A percentile compares a stretch with the other conserved stretches of the same genome.
Evolutionary conservation across 2,797 vertebrate genomes (phyloP).

Genomic region (Muscicapa comitata): DNA sequence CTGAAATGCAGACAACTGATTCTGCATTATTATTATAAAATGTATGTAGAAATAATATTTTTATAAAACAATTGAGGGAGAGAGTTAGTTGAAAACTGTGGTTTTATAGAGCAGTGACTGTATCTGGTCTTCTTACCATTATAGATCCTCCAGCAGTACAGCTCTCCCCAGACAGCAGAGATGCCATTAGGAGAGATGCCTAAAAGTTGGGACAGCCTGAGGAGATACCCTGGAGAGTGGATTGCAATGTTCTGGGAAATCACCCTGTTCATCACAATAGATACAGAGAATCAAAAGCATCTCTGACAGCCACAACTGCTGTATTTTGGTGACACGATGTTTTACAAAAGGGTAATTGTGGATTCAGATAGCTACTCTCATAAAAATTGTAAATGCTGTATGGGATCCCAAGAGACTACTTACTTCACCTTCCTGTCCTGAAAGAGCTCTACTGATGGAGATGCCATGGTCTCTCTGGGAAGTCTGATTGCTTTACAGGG

Average conservation of each 20-base stretch:
- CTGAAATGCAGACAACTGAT: background rate
- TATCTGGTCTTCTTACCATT: background rate
- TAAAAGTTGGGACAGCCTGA: background rate
- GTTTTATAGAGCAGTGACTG: background rate
- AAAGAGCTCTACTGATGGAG: background rate
- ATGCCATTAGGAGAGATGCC: background rate
- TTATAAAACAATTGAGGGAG: background rate
- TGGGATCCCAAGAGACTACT: background rate
- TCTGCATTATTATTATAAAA: background rate
- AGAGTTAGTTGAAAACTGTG: background rate
- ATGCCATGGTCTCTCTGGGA: background rate
- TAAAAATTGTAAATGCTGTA: background rate
- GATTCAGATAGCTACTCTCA: background rate
- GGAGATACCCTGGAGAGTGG: background rate
- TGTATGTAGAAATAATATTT: background rate
- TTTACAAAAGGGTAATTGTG: background rate
- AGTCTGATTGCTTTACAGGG: background rate
- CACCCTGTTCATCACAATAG: background rate
- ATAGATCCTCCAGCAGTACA: background rate
- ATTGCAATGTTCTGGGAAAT: background rate
- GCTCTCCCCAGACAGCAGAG: background rate
- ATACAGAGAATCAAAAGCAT: background rate
- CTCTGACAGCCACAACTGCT: background rate
- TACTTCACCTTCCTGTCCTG: background rate
- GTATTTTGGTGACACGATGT: background rate